These are phyloP conservation scores for Turritopsis rubra DNA, from an alignment of 30 jellyfish, hydroid and myxozoan species.

Conservation along the genomic window DNA sequence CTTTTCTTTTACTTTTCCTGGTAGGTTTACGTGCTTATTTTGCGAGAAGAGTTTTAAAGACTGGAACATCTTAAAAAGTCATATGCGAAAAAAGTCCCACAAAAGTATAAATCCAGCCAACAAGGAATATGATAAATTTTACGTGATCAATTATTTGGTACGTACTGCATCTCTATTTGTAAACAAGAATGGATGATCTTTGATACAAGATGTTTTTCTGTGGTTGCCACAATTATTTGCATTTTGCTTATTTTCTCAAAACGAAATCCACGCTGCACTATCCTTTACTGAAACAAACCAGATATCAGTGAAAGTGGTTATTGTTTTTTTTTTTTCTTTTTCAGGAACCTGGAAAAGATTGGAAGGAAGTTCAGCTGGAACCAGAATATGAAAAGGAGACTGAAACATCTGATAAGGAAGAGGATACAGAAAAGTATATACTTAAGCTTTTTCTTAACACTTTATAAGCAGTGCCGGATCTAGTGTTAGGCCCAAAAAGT, in stretches of 20 bases:
- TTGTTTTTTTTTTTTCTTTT: too few relatives aligned
- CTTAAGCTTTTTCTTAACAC: not conserved
- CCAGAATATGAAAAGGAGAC: conserved; percentile 74
- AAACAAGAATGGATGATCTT: too few relatives aligned
- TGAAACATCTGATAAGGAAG: conserved; percentile 42
- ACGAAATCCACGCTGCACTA: too few relatives aligned
- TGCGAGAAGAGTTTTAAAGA: conserved; percentile 76
- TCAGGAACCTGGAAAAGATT: conserved; percentile 90
- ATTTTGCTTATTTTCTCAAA: too few relatives aligned
- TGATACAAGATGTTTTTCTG: too few relatives aligned
- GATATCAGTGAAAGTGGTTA: too few relatives aligned
- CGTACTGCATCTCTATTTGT: conserved; percentile 2
- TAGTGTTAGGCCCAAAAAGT: too few relatives aligned
- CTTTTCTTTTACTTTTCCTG: not conserved
- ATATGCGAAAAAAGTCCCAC: conserved; percentile 92
- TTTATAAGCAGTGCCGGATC: too few relatives aligned
- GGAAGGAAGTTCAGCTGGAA: conserved; percentile 94
- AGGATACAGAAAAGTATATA: conserved; percentile 27
- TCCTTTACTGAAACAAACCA: too few relatives aligned
- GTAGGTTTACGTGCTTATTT: conserved; percentile 61
- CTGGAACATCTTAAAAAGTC: conserved; percentile 72
- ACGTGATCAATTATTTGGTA: conserved; percentile 88
- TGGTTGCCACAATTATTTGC: too few relatives aligned
- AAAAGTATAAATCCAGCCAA: conserved; percentile 85
- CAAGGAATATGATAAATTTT: conserved; percentile 72